Base-by-base conservation (phyloP, 1,140 invertebrate species). In the Rhopalosiphum padi region DNA sequence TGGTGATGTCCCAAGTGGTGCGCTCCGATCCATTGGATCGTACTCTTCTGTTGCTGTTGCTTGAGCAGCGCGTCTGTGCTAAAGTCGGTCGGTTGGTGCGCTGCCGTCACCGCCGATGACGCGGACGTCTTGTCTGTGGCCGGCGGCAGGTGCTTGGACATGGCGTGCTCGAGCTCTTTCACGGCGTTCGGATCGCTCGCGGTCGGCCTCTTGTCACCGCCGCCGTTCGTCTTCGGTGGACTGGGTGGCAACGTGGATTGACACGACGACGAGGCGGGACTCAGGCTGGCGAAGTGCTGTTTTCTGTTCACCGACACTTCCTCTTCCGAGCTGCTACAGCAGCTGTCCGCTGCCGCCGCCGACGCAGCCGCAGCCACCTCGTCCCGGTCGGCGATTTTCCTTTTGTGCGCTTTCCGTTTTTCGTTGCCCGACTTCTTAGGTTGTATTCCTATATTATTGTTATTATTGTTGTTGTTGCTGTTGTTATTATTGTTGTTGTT, bases 21-120 rank as follows among this genome's bases (percentile, higher is more conserved):
- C 0, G 97, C 97, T 0, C 98, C 98, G 93, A 98, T 98, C 98
- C 98, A 99, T 94, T 99, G 98, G 94, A 99, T 99, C 2, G 98
- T 98, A 30, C 98, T 98, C 94, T 97, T 97, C 94, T 97, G 97
- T 93, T 97, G 97, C 94, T 98, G 97, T 94, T 97, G 97, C 94
- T 97, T 98, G 30, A 98, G 95, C 18, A 98, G 95, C 1, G 98
- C 97, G 95, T 98, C 98, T 0, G 98, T 97, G 94, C 98, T 98
- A 95, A 98, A 98, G 95, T 98, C 98, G 0, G 98, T 97, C 1
- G 97, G 97, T 94, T 97, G 96, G 94, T 97, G 97, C 1, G 96
- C 95, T 0, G 95, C 95, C 6, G 96, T 96, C 95, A 6, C 96
- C 95, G 90, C 96, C 96, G 90, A 95, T 0, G 95, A 94, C 8